phyloP scores from a whole-genome alignment of 2,113 vertebrate species.

The Erinaceus europaeus region DNA sequence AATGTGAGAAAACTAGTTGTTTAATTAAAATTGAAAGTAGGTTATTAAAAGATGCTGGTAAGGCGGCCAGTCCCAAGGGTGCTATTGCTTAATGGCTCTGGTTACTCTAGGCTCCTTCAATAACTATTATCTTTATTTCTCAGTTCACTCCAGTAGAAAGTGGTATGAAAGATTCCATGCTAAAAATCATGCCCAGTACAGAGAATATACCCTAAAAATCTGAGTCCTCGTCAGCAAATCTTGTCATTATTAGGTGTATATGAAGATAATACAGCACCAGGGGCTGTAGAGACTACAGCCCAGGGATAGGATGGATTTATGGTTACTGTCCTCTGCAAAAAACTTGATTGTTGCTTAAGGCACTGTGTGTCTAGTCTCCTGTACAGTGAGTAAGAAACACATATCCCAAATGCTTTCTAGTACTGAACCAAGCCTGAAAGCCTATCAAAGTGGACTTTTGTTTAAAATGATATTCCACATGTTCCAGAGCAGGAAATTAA shows the following conservation, averaged over 20 bases:
- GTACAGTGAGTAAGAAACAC: fast-evolving
- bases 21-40: background rate
- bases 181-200: no score
- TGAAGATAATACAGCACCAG: fast-evolving
- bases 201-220: no score
- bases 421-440: background rate
- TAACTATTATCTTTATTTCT: background rate
- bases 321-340: background rate
- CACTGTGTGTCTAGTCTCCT: background rate
- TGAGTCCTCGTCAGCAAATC: no score
- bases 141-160: background rate
- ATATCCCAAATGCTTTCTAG: fast-evolving
- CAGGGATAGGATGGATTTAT: fast-evolving
- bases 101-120: background rate
- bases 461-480: background rate
- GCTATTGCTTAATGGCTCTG: no score
- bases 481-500: background rate
- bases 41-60: background rate
- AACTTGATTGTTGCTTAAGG: background rate
- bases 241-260: no score
- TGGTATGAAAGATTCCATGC: background rate
- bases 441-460: background rate
- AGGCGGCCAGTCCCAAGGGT: no score
- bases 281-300: no score
- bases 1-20: no score